Evolutionary conservation across 2,797 vertebrate genomes (phyloP).

Genomic region (Sebastes jordani): DNA sequence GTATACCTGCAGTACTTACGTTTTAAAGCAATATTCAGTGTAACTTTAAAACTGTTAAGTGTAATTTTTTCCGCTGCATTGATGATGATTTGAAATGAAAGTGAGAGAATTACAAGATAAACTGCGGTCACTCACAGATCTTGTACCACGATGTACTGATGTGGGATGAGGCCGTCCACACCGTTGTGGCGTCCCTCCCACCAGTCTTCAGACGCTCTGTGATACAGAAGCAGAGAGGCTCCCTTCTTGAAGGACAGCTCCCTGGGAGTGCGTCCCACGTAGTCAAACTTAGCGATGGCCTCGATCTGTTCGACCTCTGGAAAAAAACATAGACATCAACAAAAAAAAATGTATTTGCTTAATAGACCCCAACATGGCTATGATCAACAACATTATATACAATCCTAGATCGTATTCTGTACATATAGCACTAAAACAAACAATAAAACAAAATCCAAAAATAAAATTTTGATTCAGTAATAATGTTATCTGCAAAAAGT

Average conservation of each 20-base stretch:
- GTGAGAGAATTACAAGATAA: neutral
- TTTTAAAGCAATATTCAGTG: neutral
- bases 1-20: neutral
- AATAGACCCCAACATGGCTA: neutral
- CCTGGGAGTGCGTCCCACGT: conserved; percentile 87
- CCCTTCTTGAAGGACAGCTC: conserved; percentile 96
- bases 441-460: neutral
- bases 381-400: neutral
- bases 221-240: conserved; percentile 92
- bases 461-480: too few relatives aligned
- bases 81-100: neutral
- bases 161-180: conserved; percentile 93
- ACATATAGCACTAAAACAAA: neutral
- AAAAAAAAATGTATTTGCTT: neutral
- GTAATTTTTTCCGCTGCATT: neutral
- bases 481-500: too few relatives aligned
- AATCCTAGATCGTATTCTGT: neutral
- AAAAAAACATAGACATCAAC: conserved; percentile 14
- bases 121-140: conserved; percentile 87
- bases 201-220: conserved; percentile 93
- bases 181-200: conserved; percentile 96
- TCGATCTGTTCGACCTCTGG: conserved; percentile 95
- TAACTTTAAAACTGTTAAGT: neutral
- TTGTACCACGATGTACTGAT: conserved; percentile 96
- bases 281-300: conserved; percentile 96